Base-by-base conservation (phyloP, 2,797 vertebrate species). In the Pempheris klunzingeri region DNA sequence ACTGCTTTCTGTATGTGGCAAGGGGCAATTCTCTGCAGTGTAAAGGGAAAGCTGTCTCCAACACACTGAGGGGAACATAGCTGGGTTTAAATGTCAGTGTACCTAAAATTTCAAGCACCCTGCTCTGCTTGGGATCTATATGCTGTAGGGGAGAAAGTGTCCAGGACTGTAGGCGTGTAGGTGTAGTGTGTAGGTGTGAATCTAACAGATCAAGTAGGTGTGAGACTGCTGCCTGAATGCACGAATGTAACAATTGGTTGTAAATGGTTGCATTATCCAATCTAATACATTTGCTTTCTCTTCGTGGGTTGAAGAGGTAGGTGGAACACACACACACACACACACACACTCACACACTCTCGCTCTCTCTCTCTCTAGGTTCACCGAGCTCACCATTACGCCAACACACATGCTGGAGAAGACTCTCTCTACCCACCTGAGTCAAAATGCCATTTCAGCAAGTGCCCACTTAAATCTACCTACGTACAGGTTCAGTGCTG, bases 391-490 rank as follows among this genome's bases (percentile, higher is more conserved):
- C 74, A 78, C 67, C 76, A 84, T 84, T 60, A 82, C 90, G 69
- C 91, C 92, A 82, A 91, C 91, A 88, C 85, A 85, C 86, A 80
- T 41, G 64, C 85, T 86, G 84, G 77, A 85, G 76, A 88, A 83
- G 84, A 81, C 77, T 81, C 78, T 1, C 30, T 65, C 88, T 75
- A 15, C 92, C 92, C 87, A 94, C 93, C 80, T 71, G 75, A 85
- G 92, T 91, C 87, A 89, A 87, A 88, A 81, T 65, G 90, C 73
- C 84, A 83, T 73, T 90, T 88, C 77, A 77, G 43, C 82, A 73
- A 93, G 87, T 74, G 87, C 90, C 93, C 86, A 92, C 92, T 89
- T 83, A 38, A 70, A 89, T 80, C 89, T 79, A 91, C 91, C 90
- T 86, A 91, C 91, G 52, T 61, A 65, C 81, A 80, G 85, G 77